phyloP scores from a whole-genome alignment of 37 sponge, comb jelly and placozoan genomes.

The Hormiphora californensis region DNA sequence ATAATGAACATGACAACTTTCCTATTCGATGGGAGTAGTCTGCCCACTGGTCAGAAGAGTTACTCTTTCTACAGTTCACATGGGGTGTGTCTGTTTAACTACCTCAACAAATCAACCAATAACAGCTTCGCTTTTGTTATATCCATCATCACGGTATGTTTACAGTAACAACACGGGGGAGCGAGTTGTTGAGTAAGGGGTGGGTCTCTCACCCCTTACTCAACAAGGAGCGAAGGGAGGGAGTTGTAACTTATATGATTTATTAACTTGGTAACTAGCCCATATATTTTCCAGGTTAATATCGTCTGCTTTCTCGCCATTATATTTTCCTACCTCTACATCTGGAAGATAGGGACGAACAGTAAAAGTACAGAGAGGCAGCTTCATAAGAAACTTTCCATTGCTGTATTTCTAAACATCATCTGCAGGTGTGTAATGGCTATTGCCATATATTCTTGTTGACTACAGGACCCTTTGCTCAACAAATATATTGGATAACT shows the following conservation, averaged over 20 bases:
- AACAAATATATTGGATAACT: no score
- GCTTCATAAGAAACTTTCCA: neutral
- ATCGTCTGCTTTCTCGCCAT: slow-evolving; percentile 18
- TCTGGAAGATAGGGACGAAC: slow-evolving; percentile 5
- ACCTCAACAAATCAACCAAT: neutral
- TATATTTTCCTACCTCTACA: neutral
- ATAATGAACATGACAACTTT: neutral
- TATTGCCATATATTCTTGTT: no score
- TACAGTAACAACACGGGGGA: no score
- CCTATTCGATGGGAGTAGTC: neutral
- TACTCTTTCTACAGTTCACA: slow-evolving; percentile 22
- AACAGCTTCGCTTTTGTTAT: slow-evolving; percentile 29
- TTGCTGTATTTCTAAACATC: slow-evolving; percentile 10
- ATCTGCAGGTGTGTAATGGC: slow-evolving; percentile 8
- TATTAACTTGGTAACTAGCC: neutral
- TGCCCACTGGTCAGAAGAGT: neutral
- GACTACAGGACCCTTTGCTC: no score
- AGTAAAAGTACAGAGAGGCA: slow-evolving; percentile 2
- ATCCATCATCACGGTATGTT: neutral
- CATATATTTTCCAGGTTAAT: neutral
- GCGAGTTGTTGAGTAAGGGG: no score
- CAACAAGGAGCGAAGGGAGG: no score
- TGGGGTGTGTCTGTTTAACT: slow-evolving; percentile 26
- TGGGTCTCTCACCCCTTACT: no score
- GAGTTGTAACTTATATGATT: neutral